Percentiles rank a stretch among this genome's conserved stretches.
Conservation (phyloP, 2,888 invertebrate genomes). For the Beris morrisii region DNA sequence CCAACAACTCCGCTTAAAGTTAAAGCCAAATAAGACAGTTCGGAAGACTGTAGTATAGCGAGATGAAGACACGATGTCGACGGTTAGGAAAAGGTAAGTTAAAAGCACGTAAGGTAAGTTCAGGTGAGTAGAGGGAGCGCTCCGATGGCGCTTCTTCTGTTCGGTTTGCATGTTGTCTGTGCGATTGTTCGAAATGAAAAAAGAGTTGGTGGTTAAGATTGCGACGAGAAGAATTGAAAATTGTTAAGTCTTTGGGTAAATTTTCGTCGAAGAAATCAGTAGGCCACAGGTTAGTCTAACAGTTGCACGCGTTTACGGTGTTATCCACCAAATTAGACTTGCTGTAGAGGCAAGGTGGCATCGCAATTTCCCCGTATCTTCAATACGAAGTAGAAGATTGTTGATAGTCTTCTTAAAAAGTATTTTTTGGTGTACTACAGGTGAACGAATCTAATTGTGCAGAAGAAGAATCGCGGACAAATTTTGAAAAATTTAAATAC, state of each 20-base stretch:
- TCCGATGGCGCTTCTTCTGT: constrained; percentile 3
- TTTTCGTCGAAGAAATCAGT: constrained; percentile 36
- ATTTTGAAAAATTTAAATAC: constrained; percentile 1
- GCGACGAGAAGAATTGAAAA: constrained; percentile 23
- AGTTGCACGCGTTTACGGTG: constrained; percentile 37
- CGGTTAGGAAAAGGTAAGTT: no score
- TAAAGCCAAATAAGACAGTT: no score
- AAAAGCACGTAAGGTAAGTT: no score
- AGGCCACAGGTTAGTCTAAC: constrained; percentile 37
- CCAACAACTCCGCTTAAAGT: not conserved
- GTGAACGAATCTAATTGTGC: not conserved
- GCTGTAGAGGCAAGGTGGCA: constrained; percentile 11
- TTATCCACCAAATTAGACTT: constrained; percentile 5
- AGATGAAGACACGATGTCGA: no score
- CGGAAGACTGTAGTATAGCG: no score
- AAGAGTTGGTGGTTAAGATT: constrained; percentile 7
- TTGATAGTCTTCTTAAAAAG: no score
- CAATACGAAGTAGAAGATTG: no score
- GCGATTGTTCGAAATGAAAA: not conserved
- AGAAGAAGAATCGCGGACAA: not conserved
- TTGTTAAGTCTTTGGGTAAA: constrained; percentile 24
- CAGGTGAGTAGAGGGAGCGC: constrained; percentile 12
- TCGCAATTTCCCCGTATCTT: no score
- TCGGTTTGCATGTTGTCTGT: constrained; percentile 6
- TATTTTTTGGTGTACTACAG: no score